A percentile compares a stretch with the other conserved stretches of the same genome.
phyloP scores from a whole-genome alignment of 2,888 invertebrate species.

The Gandaritis pyraliata region DNA sequence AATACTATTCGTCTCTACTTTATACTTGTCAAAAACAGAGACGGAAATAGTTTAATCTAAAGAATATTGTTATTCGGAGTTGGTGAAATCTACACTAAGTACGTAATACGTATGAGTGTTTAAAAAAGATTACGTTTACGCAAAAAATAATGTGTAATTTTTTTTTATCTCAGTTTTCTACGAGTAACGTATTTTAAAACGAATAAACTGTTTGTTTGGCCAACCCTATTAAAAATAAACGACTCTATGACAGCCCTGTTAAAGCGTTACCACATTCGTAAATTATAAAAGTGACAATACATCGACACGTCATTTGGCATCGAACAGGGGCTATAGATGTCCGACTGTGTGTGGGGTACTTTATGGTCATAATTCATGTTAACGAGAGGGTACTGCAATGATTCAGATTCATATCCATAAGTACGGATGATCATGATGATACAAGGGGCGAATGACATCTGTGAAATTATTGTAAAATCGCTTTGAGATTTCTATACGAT shows the following conservation, averaged over 20 bases:
- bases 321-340: conserved; percentile 71
- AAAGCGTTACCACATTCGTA: conserved; percentile 66
- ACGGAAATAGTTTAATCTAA: too few species aligned
- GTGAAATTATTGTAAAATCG: conserved; percentile 68
- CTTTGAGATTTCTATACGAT: conserved; percentile 52
- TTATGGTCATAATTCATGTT: conserved; percentile 75
- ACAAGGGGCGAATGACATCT: conserved; percentile 52
- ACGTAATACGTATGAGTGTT: too few species aligned
- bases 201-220: not conserved
- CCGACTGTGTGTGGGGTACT: conserved; percentile 47
- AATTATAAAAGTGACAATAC: conserved; percentile 78
- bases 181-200: too few species aligned
- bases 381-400: conserved; percentile 68
- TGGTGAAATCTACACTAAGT: too few species aligned
- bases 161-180: too few species aligned
- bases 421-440: conserved; percentile 56
- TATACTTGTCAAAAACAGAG: too few species aligned
- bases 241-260: conserved; percentile 41
- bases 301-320: conserved; percentile 76
- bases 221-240: conserved; percentile 28
- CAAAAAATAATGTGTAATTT: too few species aligned
- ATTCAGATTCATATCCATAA: conserved; percentile 70
- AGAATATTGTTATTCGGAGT: too few species aligned
- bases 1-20: too few species aligned
- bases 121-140: too few species aligned